Evolutionary conservation across 1,140 invertebrate species (phyloP), one percentile per base, ranked within the genome.

Genomic region (Stenopsyche tienmushanensis): DNA sequence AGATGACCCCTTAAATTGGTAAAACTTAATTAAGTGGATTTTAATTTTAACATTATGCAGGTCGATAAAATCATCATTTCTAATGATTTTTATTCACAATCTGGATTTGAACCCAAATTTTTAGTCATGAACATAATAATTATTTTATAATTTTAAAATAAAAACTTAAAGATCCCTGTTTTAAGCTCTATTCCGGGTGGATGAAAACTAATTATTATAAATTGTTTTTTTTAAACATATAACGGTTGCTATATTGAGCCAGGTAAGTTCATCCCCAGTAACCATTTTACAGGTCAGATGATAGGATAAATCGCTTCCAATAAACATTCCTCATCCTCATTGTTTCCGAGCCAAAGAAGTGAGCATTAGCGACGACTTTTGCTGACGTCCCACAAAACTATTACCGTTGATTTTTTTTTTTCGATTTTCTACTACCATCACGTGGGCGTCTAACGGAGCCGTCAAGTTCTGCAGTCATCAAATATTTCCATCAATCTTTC

Each of bases 151-250:
- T n/a, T n/a, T n/a, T n/a, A n/a, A n/a, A n/a, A n/a, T n/a, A n/a
- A n/a, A n/a, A n/a, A n/a, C n/a, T n/a, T n/a, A n/a, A n/a, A n/a
- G n/a, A n/a, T n/a, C n/a, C n/a, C 13, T 34, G 29, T 34, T 34
- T 13, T 34, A 34, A 7, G 15, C 45, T 15, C n/a, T 29, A 41
- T 26, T 49, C 25, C 58, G 58, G 45, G 44, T 34, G 24, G 58
- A 25, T 23, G 45, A n/a, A 29, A 47, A 60, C 58, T 60, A 60
- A 60, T 60, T 60, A 60, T 60, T 47, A 60, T 60, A 60, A 49
- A 60, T 60, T 60, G 58, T 60, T 60, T 60, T 60, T 60, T 60
- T 60, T 26, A 42, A 42, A 42, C 5, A 60, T 17, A 60, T 21
- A 60, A 60, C 58, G 13, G 58, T 49, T 29, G 25, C 58, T 47